These are phyloP conservation scores for Cephus rjabovi DNA, from an alignment of 2,888 invertebrate species.

Conservation along the genomic window DNA sequence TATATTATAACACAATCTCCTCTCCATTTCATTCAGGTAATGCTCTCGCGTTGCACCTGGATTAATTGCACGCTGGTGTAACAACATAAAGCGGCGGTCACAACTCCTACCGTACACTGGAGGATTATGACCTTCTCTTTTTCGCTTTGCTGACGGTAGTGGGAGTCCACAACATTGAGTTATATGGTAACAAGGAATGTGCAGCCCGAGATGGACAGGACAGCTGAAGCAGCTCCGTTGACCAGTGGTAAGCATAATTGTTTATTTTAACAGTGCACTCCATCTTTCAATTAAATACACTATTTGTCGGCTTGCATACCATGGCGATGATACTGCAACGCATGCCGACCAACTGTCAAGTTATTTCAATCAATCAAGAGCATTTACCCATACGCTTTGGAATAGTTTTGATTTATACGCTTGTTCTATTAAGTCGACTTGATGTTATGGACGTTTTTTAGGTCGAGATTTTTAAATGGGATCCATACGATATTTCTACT, in stretches of 20 bases:
- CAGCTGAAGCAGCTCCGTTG: slow-evolving; percentile 27
- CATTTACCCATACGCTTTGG: neutral
- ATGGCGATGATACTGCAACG: neutral
- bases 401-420: neutral
- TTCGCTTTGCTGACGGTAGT: neutral
- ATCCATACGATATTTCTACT: neutral
- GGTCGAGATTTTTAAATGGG: neutral
- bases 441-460: neutral
- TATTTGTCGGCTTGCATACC: neutral
- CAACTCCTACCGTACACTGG: neutral
- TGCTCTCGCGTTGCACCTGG: neutral
- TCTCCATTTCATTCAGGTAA: neutral
- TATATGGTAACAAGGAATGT: neutral
- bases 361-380: neutral
- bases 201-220: slow-evolving; percentile 19
- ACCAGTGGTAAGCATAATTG: slow-evolving; percentile 30
- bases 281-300: neutral
- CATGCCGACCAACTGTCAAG: neutral
- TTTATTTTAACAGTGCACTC: neutral
- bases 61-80: neutral
- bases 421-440: neutral
- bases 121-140: neutral
- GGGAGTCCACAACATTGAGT: neutral
- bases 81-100: neutral
- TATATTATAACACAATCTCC: neutral